Conservation (phyloP, 2,797 vertebrate species). For the Cyprinodon diabolis region DNA sequence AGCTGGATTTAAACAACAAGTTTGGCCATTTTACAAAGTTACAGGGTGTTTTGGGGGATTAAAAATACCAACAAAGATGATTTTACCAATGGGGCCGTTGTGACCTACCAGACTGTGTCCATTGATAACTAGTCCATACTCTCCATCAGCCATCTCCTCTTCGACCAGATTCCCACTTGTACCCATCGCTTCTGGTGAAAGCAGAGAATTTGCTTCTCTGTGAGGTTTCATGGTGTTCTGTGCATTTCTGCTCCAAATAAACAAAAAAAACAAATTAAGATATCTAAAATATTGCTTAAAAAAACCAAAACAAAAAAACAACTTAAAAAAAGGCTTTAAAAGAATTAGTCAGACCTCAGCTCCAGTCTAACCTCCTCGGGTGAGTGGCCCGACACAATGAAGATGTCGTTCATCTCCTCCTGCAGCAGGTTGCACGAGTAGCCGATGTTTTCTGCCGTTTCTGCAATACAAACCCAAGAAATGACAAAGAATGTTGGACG, state of each 20-base stretch:
- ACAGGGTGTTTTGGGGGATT: too few relatives aligned
- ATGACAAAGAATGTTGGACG: background rate
- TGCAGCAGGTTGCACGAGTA: slow-evolving; percentile 92
- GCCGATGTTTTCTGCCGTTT: slow-evolving; percentile 95
- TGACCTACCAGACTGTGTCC: slow-evolving; percentile 91
- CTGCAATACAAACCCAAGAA: slow-evolving; percentile 66
- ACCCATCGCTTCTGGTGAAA: slow-evolving; percentile 56
- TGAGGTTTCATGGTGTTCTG: slow-evolving; percentile 85
- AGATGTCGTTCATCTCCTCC: slow-evolving; percentile 91
- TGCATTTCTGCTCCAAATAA: slow-evolving; percentile 78
- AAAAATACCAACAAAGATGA: background rate
- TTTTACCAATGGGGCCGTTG: background rate
- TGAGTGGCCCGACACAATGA: slow-evolving; percentile 81
- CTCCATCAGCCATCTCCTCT: slow-evolving; percentile 82
- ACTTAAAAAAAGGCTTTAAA: background rate
- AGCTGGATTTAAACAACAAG: background rate
- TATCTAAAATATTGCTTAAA: background rate
- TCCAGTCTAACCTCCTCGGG: slow-evolving; percentile 82
- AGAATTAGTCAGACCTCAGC: slow-evolving; percentile 83
- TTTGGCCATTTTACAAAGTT: background rate
- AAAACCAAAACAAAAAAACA: background rate
- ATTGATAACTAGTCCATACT: slow-evolving; percentile 91
- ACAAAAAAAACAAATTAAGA: background rate
- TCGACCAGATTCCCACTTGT: slow-evolving; percentile 61
- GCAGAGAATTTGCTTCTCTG: slow-evolving; percentile 51